Evolutionary conservation across 2,113 vertebrate species (phyloP), one percentile per base, ranked within the genome.

Genomic region (Alligator mississippiensis): DNA sequence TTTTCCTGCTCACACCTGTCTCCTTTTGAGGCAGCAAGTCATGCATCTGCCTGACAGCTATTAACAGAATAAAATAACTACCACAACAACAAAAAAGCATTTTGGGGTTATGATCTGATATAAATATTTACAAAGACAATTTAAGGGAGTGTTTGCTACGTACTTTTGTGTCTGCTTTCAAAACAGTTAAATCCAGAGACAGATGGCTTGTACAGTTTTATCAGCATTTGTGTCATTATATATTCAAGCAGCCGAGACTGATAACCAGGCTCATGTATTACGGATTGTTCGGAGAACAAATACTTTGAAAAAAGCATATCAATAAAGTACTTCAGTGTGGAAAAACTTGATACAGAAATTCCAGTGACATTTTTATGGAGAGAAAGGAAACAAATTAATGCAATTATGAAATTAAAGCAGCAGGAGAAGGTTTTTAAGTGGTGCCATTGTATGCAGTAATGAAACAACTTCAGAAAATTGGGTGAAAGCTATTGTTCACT

Each of bases 51-150:
- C 89, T 97, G 94, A 94, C 80, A 95, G 79, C 75, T 88, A 79
- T 95, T 94, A 96, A 95, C 68, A 54, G 80, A 95, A 90, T 88
- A 96, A 93, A 96, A 96, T 84, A 93, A 94, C 47, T 8, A 47
- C 47, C 87, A 76, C 19, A 47, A 38, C 80, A 96, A 87, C 77
- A 92, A 88, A 92, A 94, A 90, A 78, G 9, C 59, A 34, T 83
- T 94, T 93, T 85, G 1, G 47, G 28, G 83, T 85, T 70, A 86
- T 96, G 83, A 94, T 82, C 82, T 90, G 90, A 95, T 95, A 95
- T 93, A 96, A 97, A 96, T 96, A 97, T 96, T 97, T 96, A 96
- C 85, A 90, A 93, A 97, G 93, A 94, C 72, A 89, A 91, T 90
- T 94, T 97, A 93, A 95, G 85, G 57, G 85, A 92, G 27, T 94